Evolutionary conservation across 2,797 vertebrate genomes (phyloP).

Genomic region (Rhinichthys osculus): DNA sequence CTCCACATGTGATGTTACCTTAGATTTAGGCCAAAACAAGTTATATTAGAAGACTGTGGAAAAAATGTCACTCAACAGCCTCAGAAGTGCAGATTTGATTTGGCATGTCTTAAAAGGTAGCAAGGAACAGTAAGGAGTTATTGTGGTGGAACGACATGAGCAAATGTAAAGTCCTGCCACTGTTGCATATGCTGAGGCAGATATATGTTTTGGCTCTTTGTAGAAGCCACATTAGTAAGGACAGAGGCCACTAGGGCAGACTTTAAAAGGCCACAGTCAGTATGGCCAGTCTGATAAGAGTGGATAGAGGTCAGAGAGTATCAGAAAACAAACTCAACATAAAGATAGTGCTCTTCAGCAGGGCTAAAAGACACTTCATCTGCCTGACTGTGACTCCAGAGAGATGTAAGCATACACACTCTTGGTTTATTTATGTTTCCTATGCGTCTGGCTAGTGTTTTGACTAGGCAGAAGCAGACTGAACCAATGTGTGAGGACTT

Average conservation of each 20-base stretch:
- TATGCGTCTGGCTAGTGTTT: constrained; percentile 6
- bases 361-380: constrained; percentile 11
- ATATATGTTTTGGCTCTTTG: constrained; percentile 16
- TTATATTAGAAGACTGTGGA: neutral
- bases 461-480: neutral
- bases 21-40: neutral
- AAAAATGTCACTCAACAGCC: neutral
- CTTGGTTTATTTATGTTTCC: constrained; percentile 16
- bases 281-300: constrained; percentile 58
- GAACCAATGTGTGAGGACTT: neutral
- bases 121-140: neutral
- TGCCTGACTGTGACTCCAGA: constrained; percentile 9
- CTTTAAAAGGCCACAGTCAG: constrained; percentile 44
- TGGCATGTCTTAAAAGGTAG: neutral
- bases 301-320: constrained; percentile 47
- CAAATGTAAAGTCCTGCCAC: neutral
- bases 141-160: neutral
- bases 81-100: neutral
- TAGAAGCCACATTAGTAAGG: constrained; percentile 32
- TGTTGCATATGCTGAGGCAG: constrained; percentile 6
- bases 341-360: constrained; percentile 39
- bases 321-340: constrained; percentile 52
- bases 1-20: neutral
- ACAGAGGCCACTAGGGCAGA: neutral
- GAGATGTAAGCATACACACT: constrained; percentile 28